Evolutionary conservation across 2,888 invertebrate genomes (phyloP).

Genomic region (Oscheius myriophilus): DNA sequence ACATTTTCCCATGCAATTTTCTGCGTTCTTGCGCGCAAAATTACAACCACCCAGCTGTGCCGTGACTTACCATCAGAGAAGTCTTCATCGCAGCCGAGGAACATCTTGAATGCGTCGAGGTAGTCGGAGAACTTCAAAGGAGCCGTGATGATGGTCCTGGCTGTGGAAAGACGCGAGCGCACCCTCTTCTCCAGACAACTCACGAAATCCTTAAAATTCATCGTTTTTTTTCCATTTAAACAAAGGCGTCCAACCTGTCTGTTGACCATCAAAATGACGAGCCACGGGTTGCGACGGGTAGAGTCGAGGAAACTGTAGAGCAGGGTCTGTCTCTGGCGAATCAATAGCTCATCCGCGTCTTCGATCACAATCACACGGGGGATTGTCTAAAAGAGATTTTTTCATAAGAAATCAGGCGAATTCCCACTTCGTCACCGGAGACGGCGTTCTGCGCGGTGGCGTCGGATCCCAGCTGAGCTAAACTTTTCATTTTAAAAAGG

Average conservation of each 20-base stretch:
- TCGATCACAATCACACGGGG: conserved; percentile 24
- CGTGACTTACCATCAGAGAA: too few relatives aligned
- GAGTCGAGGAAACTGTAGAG: conserved; percentile 31
- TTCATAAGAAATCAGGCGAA: background rate
- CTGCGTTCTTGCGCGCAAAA: too few relatives aligned
- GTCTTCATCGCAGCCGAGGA: conserved; percentile 1
- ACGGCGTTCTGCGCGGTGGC: conserved; percentile 18
- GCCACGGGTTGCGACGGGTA: conserved; percentile 29
- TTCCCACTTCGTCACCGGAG: conserved; percentile 7
- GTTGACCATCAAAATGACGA: conserved; percentile 30
- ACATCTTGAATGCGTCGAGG: background rate
- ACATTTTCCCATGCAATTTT: too few relatives aligned
- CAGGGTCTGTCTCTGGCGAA: conserved; percentile 27
- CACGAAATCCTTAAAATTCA: conserved; percentile 28
- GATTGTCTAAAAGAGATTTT: conserved; percentile 1
- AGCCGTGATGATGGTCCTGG: conserved; percentile 11
- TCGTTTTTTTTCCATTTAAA: background rate
- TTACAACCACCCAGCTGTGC: too few relatives aligned
- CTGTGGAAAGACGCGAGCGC: conserved; percentile 24
- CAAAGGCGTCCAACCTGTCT: conserved; percentile 18
- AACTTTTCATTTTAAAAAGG: background rate
- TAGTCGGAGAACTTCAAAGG: conserved; percentile 10
- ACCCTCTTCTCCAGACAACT: conserved; percentile 34
- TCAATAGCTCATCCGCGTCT: conserved; percentile 28
- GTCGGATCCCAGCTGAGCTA: conserved; percentile 28